A percentile compares a stretch with the other conserved stretches of the same genome.
Conservation (phyloP, 2,888 invertebrate genomes). For the Epinotia bilunana region DNA sequence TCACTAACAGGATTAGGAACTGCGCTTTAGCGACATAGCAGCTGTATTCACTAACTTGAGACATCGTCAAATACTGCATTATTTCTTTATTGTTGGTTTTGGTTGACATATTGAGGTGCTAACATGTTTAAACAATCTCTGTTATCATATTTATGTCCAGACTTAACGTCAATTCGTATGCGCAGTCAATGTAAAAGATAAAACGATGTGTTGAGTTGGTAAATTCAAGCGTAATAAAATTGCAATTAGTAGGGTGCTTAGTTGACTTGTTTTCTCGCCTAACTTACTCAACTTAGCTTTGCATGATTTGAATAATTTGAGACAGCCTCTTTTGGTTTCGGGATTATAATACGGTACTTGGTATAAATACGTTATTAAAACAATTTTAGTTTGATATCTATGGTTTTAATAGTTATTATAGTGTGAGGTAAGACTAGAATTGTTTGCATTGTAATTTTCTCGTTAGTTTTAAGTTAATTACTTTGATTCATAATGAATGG, state of each 20-base stretch:
- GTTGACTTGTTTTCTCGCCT: slow-evolving; percentile 39
- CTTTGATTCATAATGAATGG: not conserved
- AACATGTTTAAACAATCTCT: too few relatives aligned
- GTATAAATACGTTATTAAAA: slow-evolving; percentile 44
- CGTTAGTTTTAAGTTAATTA: not conserved
- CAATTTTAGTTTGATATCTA: slow-evolving; percentile 3
- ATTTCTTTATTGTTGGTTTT: not conserved
- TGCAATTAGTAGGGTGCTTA: slow-evolving; percentile 36
- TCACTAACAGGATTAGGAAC: slow-evolving; percentile 10
- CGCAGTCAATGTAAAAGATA: too few relatives aligned
- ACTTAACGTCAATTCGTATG: too few relatives aligned
- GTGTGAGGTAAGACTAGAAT: slow-evolving; percentile 7
- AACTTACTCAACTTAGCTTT: slow-evolving; percentile 61
- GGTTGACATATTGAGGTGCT: not conserved
- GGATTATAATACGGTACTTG: slow-evolving; percentile 53
- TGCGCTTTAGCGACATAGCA: slow-evolving; percentile 25
- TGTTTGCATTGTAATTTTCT: not conserved
- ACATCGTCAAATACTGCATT: not conserved
- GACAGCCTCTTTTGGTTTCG: slow-evolving; percentile 84
- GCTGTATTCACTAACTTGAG: slow-evolving; percentile 19
- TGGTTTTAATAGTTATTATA: slow-evolving; percentile 15
- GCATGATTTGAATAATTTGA: slow-evolving; percentile 72
- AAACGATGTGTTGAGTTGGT: slow-evolving; percentile 19
- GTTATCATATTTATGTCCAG: too few relatives aligned
- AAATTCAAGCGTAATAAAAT: slow-evolving; percentile 40